Base-by-base conservation (phyloP, 2,797 vertebrate species). In the Florisuga fusca region DNA sequence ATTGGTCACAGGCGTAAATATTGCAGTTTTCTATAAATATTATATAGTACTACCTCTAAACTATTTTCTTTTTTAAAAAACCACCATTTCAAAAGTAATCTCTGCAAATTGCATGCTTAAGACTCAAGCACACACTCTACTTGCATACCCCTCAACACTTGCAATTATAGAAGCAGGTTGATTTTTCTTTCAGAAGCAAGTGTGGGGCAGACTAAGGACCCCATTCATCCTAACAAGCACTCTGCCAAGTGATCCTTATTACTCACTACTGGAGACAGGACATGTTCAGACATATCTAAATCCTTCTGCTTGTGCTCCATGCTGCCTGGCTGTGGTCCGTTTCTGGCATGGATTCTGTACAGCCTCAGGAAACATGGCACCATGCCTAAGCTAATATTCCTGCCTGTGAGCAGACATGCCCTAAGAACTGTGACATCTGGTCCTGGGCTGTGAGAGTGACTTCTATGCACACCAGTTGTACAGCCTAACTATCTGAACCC, bases 1-100 rank as follows among this genome's bases (percentile, higher is more conserved):
- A 96, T 87, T 80, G 50, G 71, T 96, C 58, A 96, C 2, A 94
- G 75, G 71, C 43, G 58, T 73, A 87, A 87, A 33, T 84, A 79
- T 27, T 88, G 38, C 68, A 55, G 46, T 84, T 86, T 51, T 80
- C 22, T 59, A 50, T 31, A 83, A 84, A 85, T 33, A 67, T 21
- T 41, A 50, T 3, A 38, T 7, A 73, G 21, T 7, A 78, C 53
- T 53, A 69, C 8, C 9, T 31, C 43, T 55, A 22, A 53, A 82
- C 71, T 69, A 64, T 17, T 1, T 51, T 86, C 59, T 46, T 41
- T 12, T 59, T 22, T 15, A 2, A 23, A 15, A 90, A 73, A 58
- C 6, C 13, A 80, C 26, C 33, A 13, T 91, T 91, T 93, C n/a
- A 26, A 74, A 92, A 55, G 29, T 4, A 58, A 58, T 38, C 29